Conservation (phyloP, 2,797 vertebrate genomes). For the Paedocypris micromegethes region DNA sequence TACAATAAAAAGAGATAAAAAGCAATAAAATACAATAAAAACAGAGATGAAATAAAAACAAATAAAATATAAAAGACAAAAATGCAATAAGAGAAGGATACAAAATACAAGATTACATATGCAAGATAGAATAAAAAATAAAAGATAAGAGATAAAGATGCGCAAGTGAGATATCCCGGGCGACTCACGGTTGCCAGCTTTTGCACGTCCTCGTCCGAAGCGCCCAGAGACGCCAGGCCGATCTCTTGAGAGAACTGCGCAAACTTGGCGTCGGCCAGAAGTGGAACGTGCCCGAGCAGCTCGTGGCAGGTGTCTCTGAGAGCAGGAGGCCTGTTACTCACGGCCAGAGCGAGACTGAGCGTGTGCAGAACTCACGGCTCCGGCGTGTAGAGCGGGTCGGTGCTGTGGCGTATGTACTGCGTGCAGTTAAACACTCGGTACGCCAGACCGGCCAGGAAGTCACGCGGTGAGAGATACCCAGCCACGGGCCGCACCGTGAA, state of each 20-base stretch:
- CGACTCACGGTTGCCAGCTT: conserved; percentile 92
- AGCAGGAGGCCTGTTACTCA: no score
- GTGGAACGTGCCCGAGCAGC: conserved; percentile 90
- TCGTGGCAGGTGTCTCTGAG: conserved; percentile 93
- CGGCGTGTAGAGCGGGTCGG: conserved; percentile 93
- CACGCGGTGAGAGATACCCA: conserved; percentile 90
- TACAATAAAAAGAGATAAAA: no score
- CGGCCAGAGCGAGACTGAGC: no score
- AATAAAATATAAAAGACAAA: no score
- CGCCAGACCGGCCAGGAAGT: conserved; percentile 91
- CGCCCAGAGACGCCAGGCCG: conserved; percentile 88
- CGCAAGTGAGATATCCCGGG: no score
- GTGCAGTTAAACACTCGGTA: conserved; percentile 96
- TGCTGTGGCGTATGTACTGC: conserved; percentile 90
- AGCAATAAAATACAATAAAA: no score
- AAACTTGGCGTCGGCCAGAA: conserved; percentile 92
- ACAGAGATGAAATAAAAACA: no score
- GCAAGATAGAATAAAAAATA: no score
- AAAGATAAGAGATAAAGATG: no score
- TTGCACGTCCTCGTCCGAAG: conserved; percentile 91
- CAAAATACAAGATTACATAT: no score
- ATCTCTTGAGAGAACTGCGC: conserved; percentile 98
- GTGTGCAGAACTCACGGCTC: conserved; percentile 83
- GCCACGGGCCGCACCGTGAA: conserved; percentile 92
- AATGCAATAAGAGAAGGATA: no score